Conservation (phyloP, 1,140 invertebrate genomes). For the Limonius californicus region DNA sequence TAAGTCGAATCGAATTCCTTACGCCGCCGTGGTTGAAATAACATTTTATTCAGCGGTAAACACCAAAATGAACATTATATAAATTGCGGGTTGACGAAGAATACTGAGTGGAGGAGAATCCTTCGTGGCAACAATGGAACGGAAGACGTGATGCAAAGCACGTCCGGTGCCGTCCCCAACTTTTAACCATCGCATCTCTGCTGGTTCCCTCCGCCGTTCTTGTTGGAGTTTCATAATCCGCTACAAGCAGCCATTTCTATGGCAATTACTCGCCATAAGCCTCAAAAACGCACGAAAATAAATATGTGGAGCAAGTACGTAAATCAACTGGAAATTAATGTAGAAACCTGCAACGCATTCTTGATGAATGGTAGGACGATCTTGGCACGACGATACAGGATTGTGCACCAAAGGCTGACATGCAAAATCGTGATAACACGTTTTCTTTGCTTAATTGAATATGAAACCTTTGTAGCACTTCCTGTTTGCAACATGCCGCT, state of each 20-base stretch:
- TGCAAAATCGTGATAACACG: not conserved
- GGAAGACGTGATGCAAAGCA: slow-evolving; percentile 25
- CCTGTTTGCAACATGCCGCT: not conserved
- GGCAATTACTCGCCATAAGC: too few relatives aligned
- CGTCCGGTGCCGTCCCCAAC: slow-evolving; percentile 20
- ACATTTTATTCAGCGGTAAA: slow-evolving; percentile 20
- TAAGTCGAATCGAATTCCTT: slow-evolving; percentile 9
- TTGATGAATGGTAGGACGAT: not conserved
- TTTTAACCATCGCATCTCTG: not conserved
- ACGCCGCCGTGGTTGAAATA: not conserved
- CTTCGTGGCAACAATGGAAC: slow-evolving; percentile 21
- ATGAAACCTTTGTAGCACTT: not conserved
- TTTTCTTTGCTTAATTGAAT: not conserved
- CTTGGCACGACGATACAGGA: not conserved
- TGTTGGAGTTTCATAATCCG: not conserved
- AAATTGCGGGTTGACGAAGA: slow-evolving; percentile 15
- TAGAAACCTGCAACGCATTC: not conserved
- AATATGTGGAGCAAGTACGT: not conserved
- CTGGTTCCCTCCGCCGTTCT: not conserved
- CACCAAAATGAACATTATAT: slow-evolving; percentile 16
- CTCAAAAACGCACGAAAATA: not conserved
- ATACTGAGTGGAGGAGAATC: slow-evolving; percentile 18
- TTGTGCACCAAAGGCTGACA: not conserved
- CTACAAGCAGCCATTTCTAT: too few relatives aligned
- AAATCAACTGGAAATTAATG: slow-evolving; percentile 1